Conservation (phyloP, 2,888 invertebrate genomes). For the Aricia artaxerxes region DNA sequence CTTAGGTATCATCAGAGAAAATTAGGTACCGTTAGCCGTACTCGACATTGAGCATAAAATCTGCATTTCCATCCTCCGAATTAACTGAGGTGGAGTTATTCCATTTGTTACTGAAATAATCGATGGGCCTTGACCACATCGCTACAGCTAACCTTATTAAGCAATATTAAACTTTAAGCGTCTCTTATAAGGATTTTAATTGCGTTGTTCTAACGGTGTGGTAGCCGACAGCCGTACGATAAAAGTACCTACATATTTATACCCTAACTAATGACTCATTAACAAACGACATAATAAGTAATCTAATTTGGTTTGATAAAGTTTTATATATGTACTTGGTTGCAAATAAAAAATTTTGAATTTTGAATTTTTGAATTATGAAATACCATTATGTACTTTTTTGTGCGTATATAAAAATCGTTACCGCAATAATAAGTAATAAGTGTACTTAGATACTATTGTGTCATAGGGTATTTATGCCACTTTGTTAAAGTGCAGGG, state of each 20-base stretch:
- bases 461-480: too few relatives aligned
- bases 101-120: constrained; percentile 22
- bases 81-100: constrained; percentile 4
- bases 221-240: too few relatives aligned
- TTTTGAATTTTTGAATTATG: too few relatives aligned
- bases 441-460: too few relatives aligned
- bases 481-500: too few relatives aligned
- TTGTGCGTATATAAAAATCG: too few relatives aligned
- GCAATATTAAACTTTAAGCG: neutral
- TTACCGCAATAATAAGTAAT: too few relatives aligned
- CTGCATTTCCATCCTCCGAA: neutral
- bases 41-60: neutral
- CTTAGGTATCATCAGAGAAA: too few relatives aligned
- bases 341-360: too few relatives aligned
- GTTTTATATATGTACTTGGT: too few relatives aligned
- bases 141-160: neutral
- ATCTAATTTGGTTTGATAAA: neutral
- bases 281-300: neutral
- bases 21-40: too few relatives aligned
- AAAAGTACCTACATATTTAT: neutral
- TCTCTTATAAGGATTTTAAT: constrained; percentile 13
- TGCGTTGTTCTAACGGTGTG: neutral
- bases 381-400: too few relatives aligned
- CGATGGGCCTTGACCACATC: constrained; percentile 25
- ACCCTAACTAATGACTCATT: neutral